Conservation (phyloP, 1,140 invertebrate genomes). For the Eumeta japonica region DNA sequence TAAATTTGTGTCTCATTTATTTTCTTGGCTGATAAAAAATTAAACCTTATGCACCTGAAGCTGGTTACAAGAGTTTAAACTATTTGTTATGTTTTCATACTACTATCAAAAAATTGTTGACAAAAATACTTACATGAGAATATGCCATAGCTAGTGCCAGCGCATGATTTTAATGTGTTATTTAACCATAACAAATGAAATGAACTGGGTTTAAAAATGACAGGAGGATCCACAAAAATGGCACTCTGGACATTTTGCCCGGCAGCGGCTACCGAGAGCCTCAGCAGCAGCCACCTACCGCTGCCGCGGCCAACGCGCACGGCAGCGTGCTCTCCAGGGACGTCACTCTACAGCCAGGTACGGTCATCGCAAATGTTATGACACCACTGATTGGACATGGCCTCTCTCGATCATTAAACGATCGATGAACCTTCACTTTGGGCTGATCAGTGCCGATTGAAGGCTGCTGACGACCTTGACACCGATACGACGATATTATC, state of each 20-base stretch:
- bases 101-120: not conserved
- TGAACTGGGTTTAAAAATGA: not conserved
- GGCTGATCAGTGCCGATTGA: conserved; percentile 17
- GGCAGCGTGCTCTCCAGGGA: conserved; percentile 32
- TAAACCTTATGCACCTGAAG: too few relatives aligned
- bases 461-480: too few relatives aligned
- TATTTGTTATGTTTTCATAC: not conserved
- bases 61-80: not conserved
- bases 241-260: conserved; percentile 32
- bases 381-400: too few relatives aligned
- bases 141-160: not conserved
- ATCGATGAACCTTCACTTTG: not conserved
- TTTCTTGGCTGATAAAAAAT: too few relatives aligned
- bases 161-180: too few relatives aligned
- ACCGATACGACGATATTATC: too few relatives aligned
- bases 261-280: conserved; percentile 4
- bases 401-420: too few relatives aligned
- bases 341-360: conserved; percentile 28
- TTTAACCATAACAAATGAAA: not conserved
- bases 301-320: conserved; percentile 33
- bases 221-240: conserved; percentile 31
- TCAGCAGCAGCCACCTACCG: conserved; percentile 16
- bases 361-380: not conserved
- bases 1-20: too few relatives aligned
- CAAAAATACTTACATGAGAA: too few relatives aligned